Evolutionary conservation across 2,888 invertebrate genomes (phyloP), one percentile per base, ranked within the genome.

Genomic region (Galeopsomyia nigrocyanea): DNA sequence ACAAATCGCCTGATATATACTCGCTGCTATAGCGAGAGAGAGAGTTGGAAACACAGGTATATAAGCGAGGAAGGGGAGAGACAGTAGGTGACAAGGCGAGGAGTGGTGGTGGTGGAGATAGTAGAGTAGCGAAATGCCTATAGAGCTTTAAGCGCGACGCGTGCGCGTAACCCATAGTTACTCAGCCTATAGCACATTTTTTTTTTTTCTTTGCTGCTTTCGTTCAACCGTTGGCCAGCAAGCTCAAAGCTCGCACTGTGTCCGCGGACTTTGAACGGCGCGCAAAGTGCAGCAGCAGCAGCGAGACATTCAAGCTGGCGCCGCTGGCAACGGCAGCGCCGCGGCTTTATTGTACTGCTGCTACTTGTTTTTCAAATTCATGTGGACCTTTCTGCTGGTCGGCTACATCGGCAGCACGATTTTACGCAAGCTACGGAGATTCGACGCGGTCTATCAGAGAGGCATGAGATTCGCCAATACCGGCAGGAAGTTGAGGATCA

Each of bases 331-430:
- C 46, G 50, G 71, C 71, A 10, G 26, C 26, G 26, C 26, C 47
- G 31, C 17, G 14, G 57, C 16, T 16, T n/a, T n/a, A n/a, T n/a
- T n/a, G n/a, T n/a, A 13, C 53, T 19, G 19, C 53, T 17, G 17
- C 53, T 17, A 10, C 53, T 17, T n/a, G 16, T 51, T 13, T 2
- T 39, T 21, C 46, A 65, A 58, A 10, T 56, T 39, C 77, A 84
- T 82, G 83, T 83, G 81, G 82, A 81, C 77, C 53, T 63, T 81
- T 53, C 47, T 84, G 53, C 70, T 83, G 26, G 66, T 83, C 16
- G 77, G 73, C 58, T 75, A 80, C 57, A 74, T 81, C 65, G 75
- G 77, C 19, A 82, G 80, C 68, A 75, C 74, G 17, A 74, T 84
- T 10, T 22, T 82, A 22, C 22, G 62, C 5, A 73, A 73, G 61